These are phyloP conservation scores for Rostratula benghalensis DNA, from an alignment of 2,113 vertebrate species.

Conservation along the genomic window DNA sequence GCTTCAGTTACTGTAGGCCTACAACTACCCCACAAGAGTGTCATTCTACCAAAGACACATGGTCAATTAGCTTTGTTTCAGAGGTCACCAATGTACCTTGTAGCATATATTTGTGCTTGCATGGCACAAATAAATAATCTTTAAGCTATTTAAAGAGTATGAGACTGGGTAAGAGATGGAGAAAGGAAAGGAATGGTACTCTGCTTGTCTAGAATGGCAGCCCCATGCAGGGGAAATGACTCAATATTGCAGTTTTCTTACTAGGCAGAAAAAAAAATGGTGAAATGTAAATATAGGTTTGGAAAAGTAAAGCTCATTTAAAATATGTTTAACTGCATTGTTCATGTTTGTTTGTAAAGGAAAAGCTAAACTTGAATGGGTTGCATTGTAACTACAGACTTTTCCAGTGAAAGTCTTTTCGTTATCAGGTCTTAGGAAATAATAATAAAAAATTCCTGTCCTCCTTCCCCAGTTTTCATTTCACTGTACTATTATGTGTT, in stretches of 20 bases:
- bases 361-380: background rate
- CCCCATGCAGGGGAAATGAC: accelerated
- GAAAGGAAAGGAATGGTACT: background rate
- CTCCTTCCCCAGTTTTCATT: background rate
- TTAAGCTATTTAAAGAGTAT: background rate
- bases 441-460: background rate
- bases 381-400: background rate
- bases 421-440: background rate
- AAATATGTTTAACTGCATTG: background rate
- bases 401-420: background rate
- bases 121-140: background rate
- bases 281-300: background rate
- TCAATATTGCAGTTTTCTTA: background rate
- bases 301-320: background rate
- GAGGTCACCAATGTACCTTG: background rate
- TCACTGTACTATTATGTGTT: background rate
- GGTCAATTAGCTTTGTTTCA: background rate
- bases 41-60: background rate
- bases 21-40: background rate
- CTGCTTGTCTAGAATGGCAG: background rate
- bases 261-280: background rate
- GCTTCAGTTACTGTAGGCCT: background rate
- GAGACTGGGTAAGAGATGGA: background rate
- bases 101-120: background rate
- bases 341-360: background rate